Evolutionary conservation across 1,140 invertebrate genomes (phyloP), one percentile per base, ranked within the genome.

Genomic region (Papilio polyxenes): DNA sequence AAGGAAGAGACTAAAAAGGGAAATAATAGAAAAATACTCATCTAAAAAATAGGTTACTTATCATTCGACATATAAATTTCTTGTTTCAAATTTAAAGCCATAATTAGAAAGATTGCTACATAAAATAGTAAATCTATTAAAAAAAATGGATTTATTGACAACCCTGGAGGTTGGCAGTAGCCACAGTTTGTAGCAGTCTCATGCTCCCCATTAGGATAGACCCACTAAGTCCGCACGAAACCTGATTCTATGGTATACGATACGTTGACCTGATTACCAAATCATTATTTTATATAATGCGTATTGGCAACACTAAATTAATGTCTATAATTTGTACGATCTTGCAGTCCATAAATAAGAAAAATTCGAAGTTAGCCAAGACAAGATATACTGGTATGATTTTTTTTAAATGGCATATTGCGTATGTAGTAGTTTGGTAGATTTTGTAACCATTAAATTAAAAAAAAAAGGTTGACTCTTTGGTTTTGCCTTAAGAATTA

Each of bases 191-290:
- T 76, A 78, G 82, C 84, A 84, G 86, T 93, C 92, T 92, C 90
- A 90, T 89, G 85, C 86, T 89, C 88, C 87, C 90, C 89, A 90
- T 90, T 91, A 91, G 89, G 86, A 90, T 91, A 92, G 90, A 91
- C 92, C 91, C 88, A 92, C 91, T 89, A 92, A 91, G 90, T 91
- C 90, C 85, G 88, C 86, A 86, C 89, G 86, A 89, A 91, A 88
- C 86, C 83, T 86, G 85, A 87, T 88, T 89, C 87, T 88, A 90
- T 90, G 86, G 87, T 87, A 88, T 88, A 86, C 85, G 86, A 88
- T 88, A 86, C 84, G 87, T 83, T 89, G 89, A 89, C 91, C 90
- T 81, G 83, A 78, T 93, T 93, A 83, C 86, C 85, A 92, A 90
- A 91, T 84, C 81, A 83, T 65, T 81, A 59, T 83, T 87, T 90